Conservation (phyloP, 2,113 vertebrate genomes). For the Ceyx cyanopectus region DNA sequence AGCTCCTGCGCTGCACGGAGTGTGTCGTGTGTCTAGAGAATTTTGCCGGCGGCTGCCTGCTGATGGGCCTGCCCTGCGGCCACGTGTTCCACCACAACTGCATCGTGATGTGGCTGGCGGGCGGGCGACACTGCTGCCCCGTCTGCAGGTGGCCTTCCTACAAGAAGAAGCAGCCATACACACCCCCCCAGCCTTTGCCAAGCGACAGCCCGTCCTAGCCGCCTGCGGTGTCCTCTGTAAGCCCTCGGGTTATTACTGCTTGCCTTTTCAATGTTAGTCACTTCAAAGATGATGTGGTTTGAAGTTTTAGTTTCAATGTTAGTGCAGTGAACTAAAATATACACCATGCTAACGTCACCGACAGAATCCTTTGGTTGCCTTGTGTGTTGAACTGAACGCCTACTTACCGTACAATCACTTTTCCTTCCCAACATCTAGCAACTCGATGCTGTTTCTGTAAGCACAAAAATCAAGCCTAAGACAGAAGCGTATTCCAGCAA, state of each 20-base stretch:
- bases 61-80: conserved; percentile 93
- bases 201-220: conserved; percentile 69
- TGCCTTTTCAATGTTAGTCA: conserved; percentile 88
- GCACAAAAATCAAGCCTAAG: conserved; percentile 76
- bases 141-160: conserved; percentile 97
- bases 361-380: conserved; percentile 81
- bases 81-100: conserved; percentile 97
- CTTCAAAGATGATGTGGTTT: conserved; percentile 81
- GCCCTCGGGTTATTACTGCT: conserved; percentile 81
- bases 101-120: conserved; percentile 92
- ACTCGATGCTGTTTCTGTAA: conserved; percentile 76
- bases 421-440: conserved; percentile 69
- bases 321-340: conserved; percentile 80
- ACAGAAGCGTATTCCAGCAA: conserved; percentile 67
- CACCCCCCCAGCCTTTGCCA: conserved; percentile 64
- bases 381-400: conserved; percentile 78
- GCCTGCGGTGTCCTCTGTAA: conserved; percentile 65
- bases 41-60: conserved; percentile 85
- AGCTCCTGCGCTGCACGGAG: conserved; percentile 89
- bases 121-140: conserved; percentile 92
- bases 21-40: conserved; percentile 98
- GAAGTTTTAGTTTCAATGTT: conserved; percentile 83
- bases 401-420: conserved; percentile 65
- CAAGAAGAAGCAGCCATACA: conserved; percentile 87
- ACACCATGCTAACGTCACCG: conserved; percentile 77